Conservation (phyloP, 2,113 vertebrate species). For the Lepidothrix coronata region DNA sequence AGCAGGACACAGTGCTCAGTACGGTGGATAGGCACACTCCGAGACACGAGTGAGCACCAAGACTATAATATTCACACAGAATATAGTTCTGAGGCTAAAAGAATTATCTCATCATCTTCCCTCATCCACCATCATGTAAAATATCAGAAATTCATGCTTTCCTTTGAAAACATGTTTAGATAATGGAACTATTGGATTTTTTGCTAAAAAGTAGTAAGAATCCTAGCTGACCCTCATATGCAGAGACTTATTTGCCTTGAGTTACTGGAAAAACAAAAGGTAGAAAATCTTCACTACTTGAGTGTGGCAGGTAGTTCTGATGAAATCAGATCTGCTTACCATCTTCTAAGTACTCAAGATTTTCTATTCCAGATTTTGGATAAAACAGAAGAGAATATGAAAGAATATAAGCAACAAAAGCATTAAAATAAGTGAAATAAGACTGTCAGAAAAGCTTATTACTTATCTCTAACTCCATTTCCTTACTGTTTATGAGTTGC, state of each 20-base stretch:
- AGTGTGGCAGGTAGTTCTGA: not conserved
- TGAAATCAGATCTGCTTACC: not conserved
- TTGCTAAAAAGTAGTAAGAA: not conserved
- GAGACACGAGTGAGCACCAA: rapidly evolving
- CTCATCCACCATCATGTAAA: not conserved
- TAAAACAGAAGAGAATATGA: not conserved
- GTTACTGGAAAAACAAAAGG: not conserved
- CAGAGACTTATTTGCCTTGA: not conserved
- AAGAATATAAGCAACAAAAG: not conserved
- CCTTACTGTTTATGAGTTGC: not conserved
- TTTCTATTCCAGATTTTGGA: not conserved
- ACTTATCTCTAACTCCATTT: not conserved
- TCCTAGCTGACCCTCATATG: not conserved
- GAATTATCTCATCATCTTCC: not conserved
- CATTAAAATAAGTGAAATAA: not conserved
- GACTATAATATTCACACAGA: rapidly evolving
- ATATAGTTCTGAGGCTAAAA: not conserved
- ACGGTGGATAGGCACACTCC: not conserved
- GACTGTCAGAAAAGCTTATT: not conserved
- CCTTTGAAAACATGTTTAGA: not conserved
- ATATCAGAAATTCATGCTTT: not conserved
- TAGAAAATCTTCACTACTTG: not conserved
- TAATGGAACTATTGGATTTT: not conserved
- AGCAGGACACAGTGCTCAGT: not conserved
- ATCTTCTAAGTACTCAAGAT: not conserved